Evolutionary conservation across 1,140 invertebrate genomes (phyloP).

Genomic region (Bicyclus anynana): DNA sequence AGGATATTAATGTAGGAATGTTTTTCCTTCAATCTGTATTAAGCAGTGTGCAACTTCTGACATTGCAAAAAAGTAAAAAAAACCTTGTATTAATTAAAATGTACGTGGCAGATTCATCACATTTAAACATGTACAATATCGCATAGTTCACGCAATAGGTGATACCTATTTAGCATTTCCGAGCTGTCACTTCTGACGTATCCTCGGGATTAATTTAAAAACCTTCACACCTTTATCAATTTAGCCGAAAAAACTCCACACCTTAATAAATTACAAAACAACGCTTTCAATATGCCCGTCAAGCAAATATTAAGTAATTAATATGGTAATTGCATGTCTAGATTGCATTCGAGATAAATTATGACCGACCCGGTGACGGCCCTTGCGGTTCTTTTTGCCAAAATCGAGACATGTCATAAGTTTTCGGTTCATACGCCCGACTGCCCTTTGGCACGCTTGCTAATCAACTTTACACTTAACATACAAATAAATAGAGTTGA

Average conservation of each 20-base stretch:
- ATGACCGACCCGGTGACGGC: constrained; percentile 31
- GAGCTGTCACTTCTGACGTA: constrained; percentile 19
- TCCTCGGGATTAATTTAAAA: constrained; percentile 24
- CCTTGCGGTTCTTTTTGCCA: constrained; percentile 25
- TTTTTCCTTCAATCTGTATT: too few relatives aligned
- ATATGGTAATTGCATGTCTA: constrained; percentile 41
- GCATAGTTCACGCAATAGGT: neutral
- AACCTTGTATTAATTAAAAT: too few relatives aligned
- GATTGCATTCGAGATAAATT: constrained; percentile 37
- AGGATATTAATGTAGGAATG: too few relatives aligned
- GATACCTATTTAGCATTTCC: constrained; percentile 15
- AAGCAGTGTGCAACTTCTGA: too few relatives aligned
- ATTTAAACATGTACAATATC: neutral
- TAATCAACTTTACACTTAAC: constrained; percentile 4
- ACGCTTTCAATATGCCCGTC: constrained; percentile 26
- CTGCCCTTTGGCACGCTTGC: neutral
- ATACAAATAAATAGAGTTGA: constrained; percentile 2
- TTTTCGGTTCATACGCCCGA: constrained; percentile 25
- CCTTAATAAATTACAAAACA: constrained; percentile 25
- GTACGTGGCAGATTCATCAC: neutral
- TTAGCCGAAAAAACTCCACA: constrained; percentile 25
- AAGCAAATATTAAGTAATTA: constrained; percentile 39
- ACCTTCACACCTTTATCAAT: constrained; percentile 33
- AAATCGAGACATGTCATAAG: constrained; percentile 24
- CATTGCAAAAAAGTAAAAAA: too few relatives aligned